phyloP scores from a whole-genome alignment of 2,797 vertebrate species.

The Halcyon badia region DNA sequence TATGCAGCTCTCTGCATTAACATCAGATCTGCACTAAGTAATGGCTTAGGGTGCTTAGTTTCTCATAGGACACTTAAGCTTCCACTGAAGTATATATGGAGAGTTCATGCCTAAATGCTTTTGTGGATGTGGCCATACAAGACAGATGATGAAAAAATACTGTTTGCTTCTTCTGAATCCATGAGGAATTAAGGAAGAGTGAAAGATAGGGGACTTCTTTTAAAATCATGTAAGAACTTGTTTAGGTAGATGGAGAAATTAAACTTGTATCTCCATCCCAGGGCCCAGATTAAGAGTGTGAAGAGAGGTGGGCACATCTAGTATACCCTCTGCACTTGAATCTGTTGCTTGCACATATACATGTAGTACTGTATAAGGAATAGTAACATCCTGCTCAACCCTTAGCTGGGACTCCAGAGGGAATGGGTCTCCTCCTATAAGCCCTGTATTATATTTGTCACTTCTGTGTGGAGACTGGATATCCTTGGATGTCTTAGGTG shows the following conservation, averaged over 20 bases:
- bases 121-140: neutral
- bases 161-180: neutral
- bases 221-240: neutral
- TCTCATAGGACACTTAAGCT: neutral
- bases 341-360: neutral
- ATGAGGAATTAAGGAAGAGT: neutral
- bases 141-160: neutral
- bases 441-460: neutral
- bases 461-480: neutral
- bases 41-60: neutral
- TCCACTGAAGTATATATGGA: neutral
- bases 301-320: neutral
- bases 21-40: neutral
- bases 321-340: neutral
- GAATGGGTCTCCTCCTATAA: neutral
- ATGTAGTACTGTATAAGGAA: neutral
- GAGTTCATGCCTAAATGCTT: neutral
- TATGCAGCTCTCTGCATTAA: neutral
- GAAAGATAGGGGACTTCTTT: neutral
- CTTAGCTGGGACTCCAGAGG: neutral
- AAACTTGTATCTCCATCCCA: neutral
- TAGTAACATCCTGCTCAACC: neutral
- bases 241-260: neutral
- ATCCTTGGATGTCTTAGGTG: neutral
- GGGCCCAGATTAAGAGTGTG: neutral